phyloP scores from a whole-genome alignment of 2,113 vertebrate genomes.

The Ranitomeya imitator region DNA sequence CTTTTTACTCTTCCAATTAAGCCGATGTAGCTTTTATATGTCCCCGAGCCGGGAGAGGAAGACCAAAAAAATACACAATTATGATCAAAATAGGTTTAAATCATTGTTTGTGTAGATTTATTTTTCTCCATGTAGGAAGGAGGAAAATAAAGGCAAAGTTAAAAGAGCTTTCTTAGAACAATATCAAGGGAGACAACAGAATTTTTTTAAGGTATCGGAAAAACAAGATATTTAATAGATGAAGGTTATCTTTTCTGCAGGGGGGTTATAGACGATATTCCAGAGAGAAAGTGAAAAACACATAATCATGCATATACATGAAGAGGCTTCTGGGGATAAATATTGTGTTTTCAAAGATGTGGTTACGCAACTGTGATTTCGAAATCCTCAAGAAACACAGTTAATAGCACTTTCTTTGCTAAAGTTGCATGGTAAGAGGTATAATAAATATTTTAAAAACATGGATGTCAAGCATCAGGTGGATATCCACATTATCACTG shows the following conservation, averaged over 20 bases:
- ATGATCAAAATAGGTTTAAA: slow-evolving; percentile 33
- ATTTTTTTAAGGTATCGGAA: neutral
- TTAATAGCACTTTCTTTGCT: neutral
- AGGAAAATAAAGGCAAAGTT: neutral
- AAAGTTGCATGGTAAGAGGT: neutral
- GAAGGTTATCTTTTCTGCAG: neutral
- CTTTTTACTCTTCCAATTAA: slow-evolving; percentile 16
- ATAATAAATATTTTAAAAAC: neutral
- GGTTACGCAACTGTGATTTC: neutral
- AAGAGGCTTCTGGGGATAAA: neutral
- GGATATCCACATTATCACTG: too few relatives aligned
- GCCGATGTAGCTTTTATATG: slow-evolving; percentile 13
- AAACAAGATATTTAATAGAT: neutral
- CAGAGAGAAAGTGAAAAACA: neutral
- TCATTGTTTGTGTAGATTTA: slow-evolving; percentile 22
- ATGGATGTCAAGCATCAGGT: neutral
- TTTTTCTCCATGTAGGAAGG: neutral
- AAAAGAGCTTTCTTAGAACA: neutral
- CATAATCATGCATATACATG: neutral
- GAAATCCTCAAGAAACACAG: neutral
- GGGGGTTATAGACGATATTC: neutral
- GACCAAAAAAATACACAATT: slow-evolving; percentile 19
- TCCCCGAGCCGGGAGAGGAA: neutral
- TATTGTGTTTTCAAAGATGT: neutral
- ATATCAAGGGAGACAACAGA: neutral